Evolutionary conservation across 2,113 vertebrate genomes (phyloP), one percentile per base, ranked within the genome.

Genomic region (Myotis lucifugus): DNA sequence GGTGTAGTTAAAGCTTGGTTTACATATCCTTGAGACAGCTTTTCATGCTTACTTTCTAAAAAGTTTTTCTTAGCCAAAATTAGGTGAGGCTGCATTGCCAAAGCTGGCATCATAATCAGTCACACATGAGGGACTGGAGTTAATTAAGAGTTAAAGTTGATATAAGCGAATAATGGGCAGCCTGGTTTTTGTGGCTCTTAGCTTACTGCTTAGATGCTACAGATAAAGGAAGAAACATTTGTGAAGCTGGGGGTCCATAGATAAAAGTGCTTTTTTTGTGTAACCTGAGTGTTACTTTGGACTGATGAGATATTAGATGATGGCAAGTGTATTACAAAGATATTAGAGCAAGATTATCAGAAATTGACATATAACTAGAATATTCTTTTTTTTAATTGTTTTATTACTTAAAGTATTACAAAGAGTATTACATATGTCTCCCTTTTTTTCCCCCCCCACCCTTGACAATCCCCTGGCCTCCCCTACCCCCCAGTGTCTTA

Each of bases 21-120:
- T 90, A 69, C 37, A 73, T 92, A 92, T 90, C 42, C 17, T 85
- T 90, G 42, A 86, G 74, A 4, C 91, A 66, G 21, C 79, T 90
- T 84, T 94, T 92, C 48, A 79, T 69, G 48, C 19, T 88, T 96
- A 72, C 59, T 93, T 91, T 93, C 73, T 87, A 84, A 95, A 95
- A 90, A 37, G 34, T 73, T 74, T 82, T 83, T 42, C 42, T 87
- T 95, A 84, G 83, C 25, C 54, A 90, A 74, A 64, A 76, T 95
- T 92, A 90, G 59, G 11, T 91, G 56, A 94, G 59, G 23, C 56
- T 69, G 5, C 8, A 84, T 48, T 88, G 3, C 91, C 46, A 76
- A 46, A 81, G 76, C 66, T 37, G 27, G 8, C 82, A 48, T 92
- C 15, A 88, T 40, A 78, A 32, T 82, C 19, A 95, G 32, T 95